Base-by-base conservation (phyloP, 2,888 invertebrate genomes). In the Hoplodrina ambigua region DNA sequence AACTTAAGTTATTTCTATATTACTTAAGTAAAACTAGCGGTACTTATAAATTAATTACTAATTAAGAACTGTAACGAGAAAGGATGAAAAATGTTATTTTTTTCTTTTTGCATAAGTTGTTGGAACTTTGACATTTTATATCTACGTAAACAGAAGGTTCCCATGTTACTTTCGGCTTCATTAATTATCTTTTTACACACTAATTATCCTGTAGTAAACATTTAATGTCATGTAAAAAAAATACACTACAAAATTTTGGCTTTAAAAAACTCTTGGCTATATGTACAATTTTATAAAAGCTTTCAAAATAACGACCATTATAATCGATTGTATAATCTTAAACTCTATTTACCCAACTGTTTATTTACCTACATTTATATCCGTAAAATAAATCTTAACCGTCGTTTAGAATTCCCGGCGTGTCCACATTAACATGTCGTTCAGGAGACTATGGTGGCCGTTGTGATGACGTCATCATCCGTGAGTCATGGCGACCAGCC, bases 391-490 rank as follows among this genome's bases (percentile, higher is more conserved):
- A 75, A 71, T 79, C 62, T 54, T 57, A 61, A 52, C 25, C 55
- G 53, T 19, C 61, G 44, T 67, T 79, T 71, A 37, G 56, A 56
- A 80, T 78, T 81, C 75, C 44, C 41, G 20, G 49, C 58, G 55
- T 72, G 69, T 78, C 61, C 73, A 75, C 52, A 84, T 75, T 76
- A 81, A 64, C 76, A 82, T 82, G 33, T 71, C 73, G 78, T 63
- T 71, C 71, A 49, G 71, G 46, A 75, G 63, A 67, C 67, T 78
- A 81, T 83, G 81, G 78, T 74, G 75, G 75, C 63, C 64, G 69
- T 75, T 78, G 44, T n/a, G 75, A 72, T 91, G 91, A 90, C 91
- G 91, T 72, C 71, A 72, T 81, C 88, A 91, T 76, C 75, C 49
- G 10, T 84, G 85, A 83, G 50, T 79, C 84, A 84, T 69, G 56